phyloP scores from a whole-genome alignment of 2,797 vertebrate species.

The Pteronotus mesoamericanus region DNA sequence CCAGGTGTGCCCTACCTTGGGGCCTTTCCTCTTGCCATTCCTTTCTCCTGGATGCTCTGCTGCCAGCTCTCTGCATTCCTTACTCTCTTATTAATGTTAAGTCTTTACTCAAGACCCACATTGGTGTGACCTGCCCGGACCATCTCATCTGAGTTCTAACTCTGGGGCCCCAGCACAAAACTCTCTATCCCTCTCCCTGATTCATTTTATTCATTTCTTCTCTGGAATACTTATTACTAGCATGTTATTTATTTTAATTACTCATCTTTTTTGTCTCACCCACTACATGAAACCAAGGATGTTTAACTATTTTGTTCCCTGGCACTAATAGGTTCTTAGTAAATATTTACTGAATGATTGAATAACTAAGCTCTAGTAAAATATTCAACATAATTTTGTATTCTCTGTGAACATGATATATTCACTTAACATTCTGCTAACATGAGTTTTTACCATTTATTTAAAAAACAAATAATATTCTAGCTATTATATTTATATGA shows the following conservation, averaged over 20 bases:
- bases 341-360: neutral
- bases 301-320: neutral
- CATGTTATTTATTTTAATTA: neutral
- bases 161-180: accelerated
- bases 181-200: neutral
- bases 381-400: neutral
- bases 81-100: neutral
- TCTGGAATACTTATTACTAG: neutral
- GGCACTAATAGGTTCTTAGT: neutral
- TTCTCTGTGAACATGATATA: neutral
- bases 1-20: neutral
- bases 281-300: neutral
- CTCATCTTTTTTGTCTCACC: neutral
- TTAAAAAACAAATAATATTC: neutral
- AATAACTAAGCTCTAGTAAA: neutral
- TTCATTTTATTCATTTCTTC: neutral
- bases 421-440: neutral
- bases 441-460: neutral
- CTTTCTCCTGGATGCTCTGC: neutral
- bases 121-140: neutral
- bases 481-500: neutral
- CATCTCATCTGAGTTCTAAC: neutral
- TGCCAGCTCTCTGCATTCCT: neutral
- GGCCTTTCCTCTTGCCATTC: neutral
- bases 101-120: neutral